Conservation (phyloP, 2,888 invertebrate species). For the Smittia sp. region DNA sequence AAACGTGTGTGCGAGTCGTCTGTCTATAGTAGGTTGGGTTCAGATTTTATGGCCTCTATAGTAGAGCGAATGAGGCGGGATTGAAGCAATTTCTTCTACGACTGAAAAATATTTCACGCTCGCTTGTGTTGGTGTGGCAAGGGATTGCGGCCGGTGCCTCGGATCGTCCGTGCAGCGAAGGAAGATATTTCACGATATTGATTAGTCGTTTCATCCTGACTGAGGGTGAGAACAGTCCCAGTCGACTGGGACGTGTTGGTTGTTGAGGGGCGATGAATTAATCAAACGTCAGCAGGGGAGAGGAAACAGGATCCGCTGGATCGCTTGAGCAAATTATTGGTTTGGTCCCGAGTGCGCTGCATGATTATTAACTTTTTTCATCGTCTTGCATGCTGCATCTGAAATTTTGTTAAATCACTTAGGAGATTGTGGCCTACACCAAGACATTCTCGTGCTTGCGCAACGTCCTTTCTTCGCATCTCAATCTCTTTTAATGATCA, state of each 20-base stretch:
- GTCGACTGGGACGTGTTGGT: neutral
- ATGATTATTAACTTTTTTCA: neutral
- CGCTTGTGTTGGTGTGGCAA: neutral
- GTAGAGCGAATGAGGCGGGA: slow-evolving; percentile 28
- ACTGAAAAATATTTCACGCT: neutral
- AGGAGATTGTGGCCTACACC: neutral
- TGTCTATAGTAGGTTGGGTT: neutral
- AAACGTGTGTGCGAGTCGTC: neutral
- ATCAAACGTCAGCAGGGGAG: neutral
- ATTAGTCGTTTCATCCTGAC: neutral
- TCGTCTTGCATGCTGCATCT: neutral
- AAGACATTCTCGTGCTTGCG: neutral
- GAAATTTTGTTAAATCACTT: neutral
- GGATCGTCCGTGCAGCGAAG: neutral
- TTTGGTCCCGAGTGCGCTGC: neutral
- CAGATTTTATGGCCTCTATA: neutral
- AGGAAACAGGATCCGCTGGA: neutral
- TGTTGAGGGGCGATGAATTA: neutral
- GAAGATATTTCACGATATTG: neutral
- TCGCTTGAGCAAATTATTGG: neutral
- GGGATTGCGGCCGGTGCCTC: neutral
- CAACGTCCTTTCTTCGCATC: neutral
- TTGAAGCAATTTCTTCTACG: slow-evolving; percentile 9
- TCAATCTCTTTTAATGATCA: slow-evolving; percentile 17
- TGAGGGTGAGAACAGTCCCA: neutral